These are phyloP conservation scores for Kradibia gibbosae DNA, from an alignment of 1,140 invertebrate species.

Conservation along the genomic window DNA sequence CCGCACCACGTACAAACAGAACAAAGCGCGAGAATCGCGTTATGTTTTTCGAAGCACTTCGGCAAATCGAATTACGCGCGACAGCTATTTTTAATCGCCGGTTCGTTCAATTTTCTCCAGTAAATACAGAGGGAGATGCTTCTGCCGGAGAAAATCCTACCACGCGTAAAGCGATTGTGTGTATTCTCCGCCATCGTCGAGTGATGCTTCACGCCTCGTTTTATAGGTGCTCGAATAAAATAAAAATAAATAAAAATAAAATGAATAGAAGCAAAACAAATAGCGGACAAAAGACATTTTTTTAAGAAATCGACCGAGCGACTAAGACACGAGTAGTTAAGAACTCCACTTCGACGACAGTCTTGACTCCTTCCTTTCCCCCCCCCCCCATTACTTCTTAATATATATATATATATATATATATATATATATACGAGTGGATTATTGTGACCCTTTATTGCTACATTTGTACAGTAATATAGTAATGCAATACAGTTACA, in stretches of 20 bases:
- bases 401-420: too few relatives aligned
- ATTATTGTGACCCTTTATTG: too few relatives aligned
- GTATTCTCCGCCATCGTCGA: not conserved
- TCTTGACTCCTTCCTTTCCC: not conserved
- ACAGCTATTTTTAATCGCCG: slow-evolving; percentile 32
- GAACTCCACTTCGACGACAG: not conserved
- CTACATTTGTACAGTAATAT: too few relatives aligned
- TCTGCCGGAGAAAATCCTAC: not conserved
- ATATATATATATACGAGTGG: too few relatives aligned
- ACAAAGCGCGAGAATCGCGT: not conserved
- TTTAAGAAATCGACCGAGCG: not conserved
- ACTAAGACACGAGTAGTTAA: not conserved
- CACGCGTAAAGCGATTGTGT: not conserved
- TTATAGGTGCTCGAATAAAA: not conserved
- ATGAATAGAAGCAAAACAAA: not conserved
- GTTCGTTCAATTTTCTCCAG: slow-evolving; percentile 20
- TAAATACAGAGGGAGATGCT: slow-evolving; percentile 6
- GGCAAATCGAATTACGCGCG: slow-evolving; percentile 28
- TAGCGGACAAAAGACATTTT: not conserved
- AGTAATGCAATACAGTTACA: too few relatives aligned
- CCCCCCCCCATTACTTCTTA: too few relatives aligned
- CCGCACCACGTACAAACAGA: not conserved
- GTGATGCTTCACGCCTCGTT: slow-evolving; percentile 30
- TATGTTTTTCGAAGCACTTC: not conserved
- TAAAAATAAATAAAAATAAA: slow-evolving; percentile 13